Evolutionary conservation across 2,113 vertebrate species (phyloP).

Genomic region (Syngnathoides biaculeatus): DNA sequence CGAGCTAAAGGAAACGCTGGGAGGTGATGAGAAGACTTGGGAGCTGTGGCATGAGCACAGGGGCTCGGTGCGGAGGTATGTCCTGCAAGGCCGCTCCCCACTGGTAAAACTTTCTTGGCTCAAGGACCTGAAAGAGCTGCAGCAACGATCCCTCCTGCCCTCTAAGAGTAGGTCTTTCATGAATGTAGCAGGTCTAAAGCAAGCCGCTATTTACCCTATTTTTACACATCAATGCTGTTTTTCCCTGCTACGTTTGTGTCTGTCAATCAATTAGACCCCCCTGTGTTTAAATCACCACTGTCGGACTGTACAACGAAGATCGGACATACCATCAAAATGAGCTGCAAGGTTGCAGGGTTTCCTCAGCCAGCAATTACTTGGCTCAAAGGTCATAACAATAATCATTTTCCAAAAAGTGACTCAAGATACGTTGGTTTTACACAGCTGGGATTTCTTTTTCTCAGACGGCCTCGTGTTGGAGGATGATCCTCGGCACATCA

Average conservation of each 20-base stretch:
- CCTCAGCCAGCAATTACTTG: slow-evolving; percentile 84
- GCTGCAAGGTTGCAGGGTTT: slow-evolving; percentile 83
- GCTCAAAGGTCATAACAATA: slow-evolving; percentile 84
- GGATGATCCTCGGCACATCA: slow-evolving; percentile 87
- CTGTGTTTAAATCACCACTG: slow-evolving; percentile 82
- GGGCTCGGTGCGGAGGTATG: slow-evolving; percentile 86
- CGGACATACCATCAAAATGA: slow-evolving; percentile 88
- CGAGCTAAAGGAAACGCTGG: slow-evolving; percentile 85
- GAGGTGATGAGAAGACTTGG: slow-evolving; percentile 88
- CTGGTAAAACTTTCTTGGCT: slow-evolving; percentile 90
- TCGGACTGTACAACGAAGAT: slow-evolving; percentile 82
- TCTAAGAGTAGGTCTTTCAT: slow-evolving; percentile 78
- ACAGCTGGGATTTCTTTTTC: slow-evolving; percentile 2
- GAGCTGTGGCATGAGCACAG: slow-evolving; percentile 93
- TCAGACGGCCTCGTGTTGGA: slow-evolving; percentile 86
- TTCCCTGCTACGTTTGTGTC: slow-evolving; percentile 5
- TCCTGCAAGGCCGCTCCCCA: slow-evolving; percentile 84
- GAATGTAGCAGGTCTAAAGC: background rate
- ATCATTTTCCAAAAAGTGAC: background rate
- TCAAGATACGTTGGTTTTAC: background rate
- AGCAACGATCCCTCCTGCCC: slow-evolving; percentile 78
- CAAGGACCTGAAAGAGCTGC: slow-evolving; percentile 86
- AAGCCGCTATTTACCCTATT: background rate
- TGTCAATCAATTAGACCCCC: slow-evolving; percentile 72
- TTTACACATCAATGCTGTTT: background rate